Base-by-base conservation (phyloP, 2,888 invertebrate species). In the Amiota minor region DNA sequence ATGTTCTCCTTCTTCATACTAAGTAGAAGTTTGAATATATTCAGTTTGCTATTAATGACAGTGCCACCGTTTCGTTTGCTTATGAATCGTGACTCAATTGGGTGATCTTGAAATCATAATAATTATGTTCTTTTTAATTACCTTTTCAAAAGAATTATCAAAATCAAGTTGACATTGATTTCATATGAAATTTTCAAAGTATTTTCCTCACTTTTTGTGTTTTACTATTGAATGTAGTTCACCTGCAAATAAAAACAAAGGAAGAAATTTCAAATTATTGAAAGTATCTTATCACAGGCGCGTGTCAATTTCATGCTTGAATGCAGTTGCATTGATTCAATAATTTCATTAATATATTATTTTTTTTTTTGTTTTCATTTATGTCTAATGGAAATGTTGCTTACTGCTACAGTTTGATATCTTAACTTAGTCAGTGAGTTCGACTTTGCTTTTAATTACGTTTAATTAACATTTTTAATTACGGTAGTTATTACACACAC, bases 401-500 rank as follows among this genome's bases (percentile, higher is more conserved):
- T 56, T 45, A 61, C 35, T 64, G 47, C 56, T 61, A 71, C 50
- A 71, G 56, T 72, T 72, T 35, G 35, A 35, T 35, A 35, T 6
- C 23, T n/a, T 72, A 70, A 77, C 74, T 16, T 47, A 12, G 67
- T 68, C 67, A 68, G 62, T 49, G 53, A 23, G 67, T 68, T 68
- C n/a, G 67, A 79, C 82, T 85, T 83, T 83, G 83, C 77, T 79
- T 81, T 77, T 81, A 84, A 83, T 81, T 83, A 83, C 79, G 56
- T 72, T 74, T 82, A 86, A 83, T 83, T 82, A 86, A 79, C 53
- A 68, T 50, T 49, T 72, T 80, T 83, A 83, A 83, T 86, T 84
- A 83, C 78, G 70, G 74, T 72, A 68, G 72, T 80, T 79, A 76
- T 77, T 80, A 85, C 77, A 71, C 73, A 76, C 69, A 62, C 49